Conservation (phyloP, 2,888 invertebrate species). For the Orthonychiurus folsomi region DNA sequence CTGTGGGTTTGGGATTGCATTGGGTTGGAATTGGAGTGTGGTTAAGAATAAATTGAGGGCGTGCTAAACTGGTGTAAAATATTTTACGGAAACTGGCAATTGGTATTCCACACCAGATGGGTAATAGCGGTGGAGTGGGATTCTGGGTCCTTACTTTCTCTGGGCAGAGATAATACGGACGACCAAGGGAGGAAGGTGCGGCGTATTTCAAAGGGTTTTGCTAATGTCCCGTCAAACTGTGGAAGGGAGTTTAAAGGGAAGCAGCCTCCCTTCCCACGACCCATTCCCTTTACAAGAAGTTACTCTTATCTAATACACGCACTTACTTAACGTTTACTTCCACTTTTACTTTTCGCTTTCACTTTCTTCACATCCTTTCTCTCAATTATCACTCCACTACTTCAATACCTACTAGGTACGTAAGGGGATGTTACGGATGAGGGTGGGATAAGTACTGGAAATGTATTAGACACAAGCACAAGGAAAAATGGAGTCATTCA, state of each 20-base stretch:
- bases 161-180: not conserved
- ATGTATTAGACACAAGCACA: too few species aligned
- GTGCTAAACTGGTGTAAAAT: constrained; percentile 34
- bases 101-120: constrained; percentile 2
- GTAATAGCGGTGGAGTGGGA: too few species aligned
- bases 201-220: not conserved
- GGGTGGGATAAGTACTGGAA: too few species aligned
- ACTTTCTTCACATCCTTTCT: constrained; percentile 4
- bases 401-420: too few species aligned
- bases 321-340: constrained; percentile 5
- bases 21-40: not conserved
- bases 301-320: not conserved
- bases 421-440: too few species aligned
- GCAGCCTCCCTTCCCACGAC: too few species aligned
- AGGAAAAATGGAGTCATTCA: too few species aligned
- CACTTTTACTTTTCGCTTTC: constrained; percentile 13
- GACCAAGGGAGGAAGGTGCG: not conserved
- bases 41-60: constrained; percentile 30
- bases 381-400: constrained; percentile 11
- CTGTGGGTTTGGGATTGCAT: not conserved
- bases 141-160: too few species aligned
- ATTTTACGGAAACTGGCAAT: constrained; percentile 11
- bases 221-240: not conserved
- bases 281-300: too few species aligned
- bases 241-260: too few species aligned